phyloP scores from a whole-genome alignment of 2,113 vertebrate species.

The Odontophorus gujanensis region DNA sequence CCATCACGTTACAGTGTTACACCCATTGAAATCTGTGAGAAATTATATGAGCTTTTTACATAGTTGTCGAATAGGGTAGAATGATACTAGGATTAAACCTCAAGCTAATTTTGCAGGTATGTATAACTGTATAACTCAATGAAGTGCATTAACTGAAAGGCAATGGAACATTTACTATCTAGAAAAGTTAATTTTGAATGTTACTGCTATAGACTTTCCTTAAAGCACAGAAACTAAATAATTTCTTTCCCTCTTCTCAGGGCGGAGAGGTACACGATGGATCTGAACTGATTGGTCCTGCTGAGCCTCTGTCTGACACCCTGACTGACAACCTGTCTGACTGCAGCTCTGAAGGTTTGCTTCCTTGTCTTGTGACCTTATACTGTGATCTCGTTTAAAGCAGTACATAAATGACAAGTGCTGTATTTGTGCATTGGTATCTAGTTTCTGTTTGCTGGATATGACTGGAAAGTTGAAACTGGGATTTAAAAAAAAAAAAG shows the following conservation, averaged over 20 bases:
- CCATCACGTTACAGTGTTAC: not conserved
- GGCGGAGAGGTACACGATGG: constrained; percentile 94
- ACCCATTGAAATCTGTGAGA: not conserved
- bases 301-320: constrained; percentile 85
- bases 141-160: not conserved
- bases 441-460: not conserved
- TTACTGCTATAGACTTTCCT: not conserved
- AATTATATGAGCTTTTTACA: not conserved
- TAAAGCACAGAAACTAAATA: not conserved
- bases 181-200: not conserved
- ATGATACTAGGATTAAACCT: not conserved
- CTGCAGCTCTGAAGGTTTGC: constrained; percentile 92
- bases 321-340: constrained; percentile 88
- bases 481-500: not conserved
- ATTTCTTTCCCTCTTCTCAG: constrained; percentile 73
- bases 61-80: not conserved
- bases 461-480: not conserved
- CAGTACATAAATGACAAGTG: accelerated
- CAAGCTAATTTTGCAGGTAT: not conserved
- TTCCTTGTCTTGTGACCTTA: not conserved
- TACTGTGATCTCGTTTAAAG: not conserved
- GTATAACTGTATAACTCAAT: no score
- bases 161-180: not conserved
- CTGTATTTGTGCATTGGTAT: not conserved
- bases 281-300: constrained; percentile 95